These are phyloP conservation scores for Drosophila sulfurigaster DNA, from an alignment of 1,140 invertebrate genomes.

Conservation along the genomic window DNA sequence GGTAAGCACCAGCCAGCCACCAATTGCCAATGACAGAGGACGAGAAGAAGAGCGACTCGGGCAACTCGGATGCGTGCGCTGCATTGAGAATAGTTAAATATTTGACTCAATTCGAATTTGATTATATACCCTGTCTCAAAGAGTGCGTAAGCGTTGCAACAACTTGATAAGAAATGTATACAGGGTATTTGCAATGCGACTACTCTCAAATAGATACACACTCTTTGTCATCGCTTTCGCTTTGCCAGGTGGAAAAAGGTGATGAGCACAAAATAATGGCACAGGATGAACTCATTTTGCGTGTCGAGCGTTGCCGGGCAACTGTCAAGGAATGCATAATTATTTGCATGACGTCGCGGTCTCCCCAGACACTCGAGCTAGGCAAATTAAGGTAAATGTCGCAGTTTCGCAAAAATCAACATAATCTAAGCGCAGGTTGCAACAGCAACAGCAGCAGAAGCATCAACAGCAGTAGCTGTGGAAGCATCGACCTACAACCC, in stretches of 20 bases:
- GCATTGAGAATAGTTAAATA: constrained; percentile 57
- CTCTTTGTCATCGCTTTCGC: not conserved
- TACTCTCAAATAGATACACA: not conserved
- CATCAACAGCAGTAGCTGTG: constrained; percentile 34
- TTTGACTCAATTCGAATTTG: constrained; percentile 50
- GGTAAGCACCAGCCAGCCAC: constrained; percentile 54
- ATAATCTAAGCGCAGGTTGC: constrained; percentile 50
- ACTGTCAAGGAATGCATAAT: constrained; percentile 60
- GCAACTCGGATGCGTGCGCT: constrained; percentile 60
- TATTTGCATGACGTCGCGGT: constrained; percentile 55
- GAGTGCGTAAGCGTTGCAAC: not conserved
- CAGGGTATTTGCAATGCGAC: constrained; percentile 1
- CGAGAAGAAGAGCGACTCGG: not conserved
- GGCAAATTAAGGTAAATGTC: constrained; percentile 42
- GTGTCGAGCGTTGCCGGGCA: constrained; percentile 20
- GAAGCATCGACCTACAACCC: not conserved
- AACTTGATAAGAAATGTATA: not conserved
- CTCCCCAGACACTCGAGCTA: constrained; percentile 60
- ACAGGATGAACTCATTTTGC: constrained; percentile 10
- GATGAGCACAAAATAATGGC: constrained; percentile 55
- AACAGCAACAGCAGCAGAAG: constrained; percentile 29
- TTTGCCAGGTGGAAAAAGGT: constrained; percentile 25
- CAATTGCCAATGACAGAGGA: constrained; percentile 49
- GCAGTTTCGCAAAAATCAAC: constrained; percentile 39
- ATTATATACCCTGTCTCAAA: constrained; percentile 10